Conservation (phyloP, 2,888 invertebrate genomes). For the Autographa gamma region DNA sequence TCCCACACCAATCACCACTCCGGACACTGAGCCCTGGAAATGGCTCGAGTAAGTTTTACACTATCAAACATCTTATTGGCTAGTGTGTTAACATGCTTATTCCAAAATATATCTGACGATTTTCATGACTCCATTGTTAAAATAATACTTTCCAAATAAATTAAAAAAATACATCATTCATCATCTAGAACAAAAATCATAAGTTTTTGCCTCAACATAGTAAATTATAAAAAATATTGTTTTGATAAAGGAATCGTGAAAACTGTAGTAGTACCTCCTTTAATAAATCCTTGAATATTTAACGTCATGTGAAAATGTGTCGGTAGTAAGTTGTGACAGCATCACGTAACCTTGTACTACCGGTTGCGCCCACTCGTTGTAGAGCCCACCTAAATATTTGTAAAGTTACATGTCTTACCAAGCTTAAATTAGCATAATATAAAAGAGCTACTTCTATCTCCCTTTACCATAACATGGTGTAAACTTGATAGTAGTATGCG, state of each 20-base stretch:
- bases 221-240: background rate
- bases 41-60: slow-evolving; percentile 94
- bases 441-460: background rate
- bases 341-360: background rate
- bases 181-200: too few species aligned
- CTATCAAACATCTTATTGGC: slow-evolving; percentile 48
- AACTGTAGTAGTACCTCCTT: background rate
- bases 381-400: background rate
- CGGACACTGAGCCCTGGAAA: too few species aligned
- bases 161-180: too few species aligned
- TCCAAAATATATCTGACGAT: slow-evolving; percentile 15
- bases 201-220: too few species aligned
- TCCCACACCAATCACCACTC: too few species aligned
- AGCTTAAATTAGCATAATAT: background rate
- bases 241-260: slow-evolving; percentile 2
- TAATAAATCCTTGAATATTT: background rate
- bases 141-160: background rate
- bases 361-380: background rate
- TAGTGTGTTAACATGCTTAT: slow-evolving; percentile 59
- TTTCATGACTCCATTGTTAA: background rate
- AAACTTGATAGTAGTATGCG: too few species aligned
- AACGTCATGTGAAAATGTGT: background rate
- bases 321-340: background rate
- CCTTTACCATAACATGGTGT: background rate
- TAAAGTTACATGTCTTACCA: background rate